Evolutionary conservation across 2,888 invertebrate species (phyloP).

Genomic region (Hirudinaria manillensis): DNA sequence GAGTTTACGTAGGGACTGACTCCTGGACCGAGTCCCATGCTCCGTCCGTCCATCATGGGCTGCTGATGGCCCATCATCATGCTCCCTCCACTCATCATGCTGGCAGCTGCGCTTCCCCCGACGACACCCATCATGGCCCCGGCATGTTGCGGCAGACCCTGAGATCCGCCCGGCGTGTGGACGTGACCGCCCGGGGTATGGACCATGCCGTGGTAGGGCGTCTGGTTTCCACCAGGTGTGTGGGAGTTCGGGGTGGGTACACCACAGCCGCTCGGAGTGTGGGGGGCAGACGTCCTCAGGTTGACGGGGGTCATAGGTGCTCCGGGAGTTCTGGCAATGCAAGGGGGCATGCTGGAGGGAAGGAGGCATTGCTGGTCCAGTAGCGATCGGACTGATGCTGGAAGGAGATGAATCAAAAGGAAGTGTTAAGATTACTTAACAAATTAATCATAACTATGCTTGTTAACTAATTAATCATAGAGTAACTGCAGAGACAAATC

Average conservation of each 20-base stretch:
- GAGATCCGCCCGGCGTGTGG: conserved; percentile 36
- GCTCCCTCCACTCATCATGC: conserved; percentile 17
- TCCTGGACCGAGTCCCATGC: background rate
- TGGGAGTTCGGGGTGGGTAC: conserved; percentile 37
- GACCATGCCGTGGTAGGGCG: conserved; percentile 29
- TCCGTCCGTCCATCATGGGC: conserved; percentile 20
- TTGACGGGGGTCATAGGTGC: conserved; percentile 39
- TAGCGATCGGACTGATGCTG: conserved; percentile 55
- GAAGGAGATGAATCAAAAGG: conserved; percentile 54
- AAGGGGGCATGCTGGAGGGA: conserved; percentile 23
- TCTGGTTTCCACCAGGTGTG: conserved; percentile 36
- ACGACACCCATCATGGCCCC: conserved; percentile 8
- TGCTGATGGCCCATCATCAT: conserved; percentile 14
- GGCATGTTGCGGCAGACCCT: background rate
- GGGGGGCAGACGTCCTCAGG: conserved; percentile 38
- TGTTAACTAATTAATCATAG: background rate
- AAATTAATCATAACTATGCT: too few species aligned
- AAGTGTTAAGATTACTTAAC: background rate
- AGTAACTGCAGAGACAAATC: background rate
- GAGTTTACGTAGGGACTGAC: conserved; percentile 4
- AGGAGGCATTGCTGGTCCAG: conserved; percentile 44
- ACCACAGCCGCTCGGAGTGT: conserved; percentile 34
- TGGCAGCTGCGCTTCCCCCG: background rate
- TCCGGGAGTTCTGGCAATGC: conserved; percentile 39
- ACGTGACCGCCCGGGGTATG: conserved; percentile 39